These are phyloP conservation scores for Piliocolobus tephrosceles DNA, from an alignment of 2,113 vertebrate species.

Conservation along the genomic window DNA sequence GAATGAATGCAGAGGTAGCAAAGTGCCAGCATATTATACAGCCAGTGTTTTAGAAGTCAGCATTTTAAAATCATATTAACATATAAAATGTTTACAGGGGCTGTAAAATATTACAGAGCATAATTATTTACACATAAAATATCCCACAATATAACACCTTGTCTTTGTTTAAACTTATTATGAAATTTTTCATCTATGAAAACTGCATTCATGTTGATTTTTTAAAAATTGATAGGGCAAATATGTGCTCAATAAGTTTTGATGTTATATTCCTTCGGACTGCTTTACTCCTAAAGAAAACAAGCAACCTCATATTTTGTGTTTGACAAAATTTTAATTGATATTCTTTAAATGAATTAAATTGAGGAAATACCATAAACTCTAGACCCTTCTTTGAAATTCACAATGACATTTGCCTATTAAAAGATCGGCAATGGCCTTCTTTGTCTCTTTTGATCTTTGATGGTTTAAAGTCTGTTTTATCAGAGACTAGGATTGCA, in stretches of 20 bases:
- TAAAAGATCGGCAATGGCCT: too few relatives aligned
- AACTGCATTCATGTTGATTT: background rate
- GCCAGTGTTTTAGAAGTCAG: background rate
- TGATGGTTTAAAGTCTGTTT: too few relatives aligned
- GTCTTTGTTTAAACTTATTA: slow-evolving; percentile 38
- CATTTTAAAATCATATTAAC: slow-evolving; percentile 52
- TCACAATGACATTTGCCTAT: too few relatives aligned
- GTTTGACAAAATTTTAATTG: background rate
- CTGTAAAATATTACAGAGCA: slow-evolving; percentile 40
- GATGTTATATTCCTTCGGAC: background rate
- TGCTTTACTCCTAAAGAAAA: background rate
- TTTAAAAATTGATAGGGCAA: background rate
- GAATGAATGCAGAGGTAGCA: slow-evolving; percentile 20
- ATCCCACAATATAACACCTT: background rate
- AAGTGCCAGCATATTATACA: slow-evolving; percentile 8
- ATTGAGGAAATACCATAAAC: too few relatives aligned
- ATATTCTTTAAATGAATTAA: background rate
- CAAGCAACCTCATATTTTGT: background rate
- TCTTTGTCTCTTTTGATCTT: too few relatives aligned
- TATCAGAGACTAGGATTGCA: too few relatives aligned
- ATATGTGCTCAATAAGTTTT: background rate
- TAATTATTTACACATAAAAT: slow-evolving; percentile 65
- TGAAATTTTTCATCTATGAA: slow-evolving; percentile 47
- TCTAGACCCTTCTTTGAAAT: too few relatives aligned
- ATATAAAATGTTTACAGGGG: slow-evolving; percentile 61